Evolutionary conservation across 2,888 invertebrate genomes (phyloP).

Genomic region (Erebia aethiops): DNA sequence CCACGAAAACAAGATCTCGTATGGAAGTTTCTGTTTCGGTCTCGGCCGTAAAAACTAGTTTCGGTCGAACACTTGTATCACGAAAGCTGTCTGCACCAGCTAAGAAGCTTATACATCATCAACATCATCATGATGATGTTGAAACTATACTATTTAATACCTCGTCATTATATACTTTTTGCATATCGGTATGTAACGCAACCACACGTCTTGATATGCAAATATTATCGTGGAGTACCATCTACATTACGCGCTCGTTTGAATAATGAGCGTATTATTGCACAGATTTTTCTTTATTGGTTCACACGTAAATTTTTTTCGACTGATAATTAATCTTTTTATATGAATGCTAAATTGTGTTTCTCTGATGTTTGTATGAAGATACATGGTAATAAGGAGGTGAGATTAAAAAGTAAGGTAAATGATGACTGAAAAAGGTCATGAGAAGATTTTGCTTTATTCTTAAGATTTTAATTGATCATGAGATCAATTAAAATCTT

Average conservation of each 20-base stretch:
- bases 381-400: neutral
- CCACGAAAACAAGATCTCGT: no score
- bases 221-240: constrained; percentile 4
- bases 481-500: no score
- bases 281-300: constrained; percentile 2
- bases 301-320: constrained; percentile 2
- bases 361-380: neutral
- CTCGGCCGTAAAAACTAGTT: no score
- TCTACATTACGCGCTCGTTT: constrained; percentile 12
- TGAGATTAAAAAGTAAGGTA: no score
- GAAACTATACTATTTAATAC: neutral
- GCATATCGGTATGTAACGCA: neutral
- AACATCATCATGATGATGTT: neutral
- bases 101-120: neutral
- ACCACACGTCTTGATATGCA: neutral
- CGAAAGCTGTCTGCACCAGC: no score
- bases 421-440: no score
- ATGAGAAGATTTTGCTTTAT: no score
- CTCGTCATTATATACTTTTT: constrained; percentile 1
- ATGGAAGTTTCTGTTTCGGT: neutral
- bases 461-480: no score
- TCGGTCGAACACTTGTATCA: no score
- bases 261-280: constrained; percentile 9
- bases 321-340: neutral
- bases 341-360: neutral